Base-by-base conservation (phyloP, 1,140 invertebrate species). In the Bombyx mandarina region DNA sequence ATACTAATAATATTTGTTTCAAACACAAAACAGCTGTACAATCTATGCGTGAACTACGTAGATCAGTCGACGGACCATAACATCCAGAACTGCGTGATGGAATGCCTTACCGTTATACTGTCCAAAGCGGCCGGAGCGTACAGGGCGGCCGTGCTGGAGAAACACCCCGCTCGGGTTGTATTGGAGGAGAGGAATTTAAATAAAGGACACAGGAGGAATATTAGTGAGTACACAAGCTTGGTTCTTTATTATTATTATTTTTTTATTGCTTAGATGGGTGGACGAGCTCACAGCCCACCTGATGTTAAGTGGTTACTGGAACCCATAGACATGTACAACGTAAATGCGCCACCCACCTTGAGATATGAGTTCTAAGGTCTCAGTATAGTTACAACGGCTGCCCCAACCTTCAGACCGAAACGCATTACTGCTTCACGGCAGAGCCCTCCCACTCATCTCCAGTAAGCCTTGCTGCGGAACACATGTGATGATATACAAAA, bases 71-170 rank as follows among this genome's bases (percentile, higher is more conserved):
- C 82, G 2, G 94, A 96, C 80, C 95, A 96, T 77, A 97, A 97
- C 85, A 90, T 96, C n/a, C 90, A 96, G 54, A 96, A 95, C 63
- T 90, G 94, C 7, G 90, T 94, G 18, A 87, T 97, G 64, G 96
- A 98, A 86, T 93, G 94, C 42, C 85, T 97, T 9, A 91, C 92
- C 52, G 91, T 94, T 59, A 72, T 97, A 4, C 77, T 98, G 1
- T 91, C 92, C 54, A 90, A 90, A 60, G 91, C 92, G 8, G 90
- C 90, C 18, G 85, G 90, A n/a, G 79, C 89, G 7, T 83, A 96
- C 7, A 79, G 92, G 42, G 65, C 78, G 8, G 84, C 91, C 42
- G 79, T 97, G 8, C 68, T 92, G 18, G 76, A 85, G 1, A 71
- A 65, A 88, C 89, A 58, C 71, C 89, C 60, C 72, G 89, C 70